phyloP scores from a whole-genome alignment of 1,140 invertebrate genomes.

The Drosophila santomea region DNA sequence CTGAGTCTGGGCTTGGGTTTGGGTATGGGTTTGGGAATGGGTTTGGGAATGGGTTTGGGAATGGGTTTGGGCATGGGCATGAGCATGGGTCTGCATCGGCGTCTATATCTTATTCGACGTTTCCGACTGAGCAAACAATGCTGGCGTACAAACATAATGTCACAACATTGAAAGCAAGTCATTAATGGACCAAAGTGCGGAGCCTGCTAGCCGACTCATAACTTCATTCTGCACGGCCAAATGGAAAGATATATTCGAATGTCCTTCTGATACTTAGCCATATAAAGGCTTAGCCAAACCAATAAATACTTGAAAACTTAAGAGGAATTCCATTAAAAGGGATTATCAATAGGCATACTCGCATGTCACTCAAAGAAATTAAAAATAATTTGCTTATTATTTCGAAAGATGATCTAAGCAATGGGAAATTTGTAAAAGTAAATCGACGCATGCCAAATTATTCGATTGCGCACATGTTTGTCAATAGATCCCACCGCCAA shows the following conservation, averaged over 20 bases:
- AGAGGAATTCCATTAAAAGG: background rate
- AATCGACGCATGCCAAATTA: slow-evolving; percentile 67
- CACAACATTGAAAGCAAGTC: slow-evolving; percentile 79
- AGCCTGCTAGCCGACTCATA: slow-evolving; percentile 13
- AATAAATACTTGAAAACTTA: background rate
- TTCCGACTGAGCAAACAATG: slow-evolving; percentile 62
- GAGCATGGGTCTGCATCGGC: slow-evolving; percentile 14
- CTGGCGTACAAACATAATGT: slow-evolving; percentile 66
- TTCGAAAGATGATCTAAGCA: slow-evolving; percentile 21
- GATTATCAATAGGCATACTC: background rate
- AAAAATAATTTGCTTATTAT: slow-evolving; percentile 8
- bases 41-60: slow-evolving; percentile 9
- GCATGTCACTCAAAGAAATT: background rate
- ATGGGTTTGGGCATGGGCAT: background rate
- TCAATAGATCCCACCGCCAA: slow-evolving; percentile 55
- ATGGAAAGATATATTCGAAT: background rate
- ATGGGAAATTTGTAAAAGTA: slow-evolving; percentile 30
- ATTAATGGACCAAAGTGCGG: slow-evolving; percentile 70
- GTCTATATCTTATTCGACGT: slow-evolving; percentile 48
- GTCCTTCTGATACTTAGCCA: background rate
- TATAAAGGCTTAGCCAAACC: background rate
- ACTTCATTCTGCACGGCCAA: background rate
- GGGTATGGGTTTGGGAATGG: slow-evolving; percentile 8
- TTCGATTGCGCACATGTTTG: slow-evolving; percentile 54
- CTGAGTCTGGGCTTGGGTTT: slow-evolving; percentile 8